Conservation (phyloP, 2,797 vertebrate species). For the Macroramphosus scolopax region DNA sequence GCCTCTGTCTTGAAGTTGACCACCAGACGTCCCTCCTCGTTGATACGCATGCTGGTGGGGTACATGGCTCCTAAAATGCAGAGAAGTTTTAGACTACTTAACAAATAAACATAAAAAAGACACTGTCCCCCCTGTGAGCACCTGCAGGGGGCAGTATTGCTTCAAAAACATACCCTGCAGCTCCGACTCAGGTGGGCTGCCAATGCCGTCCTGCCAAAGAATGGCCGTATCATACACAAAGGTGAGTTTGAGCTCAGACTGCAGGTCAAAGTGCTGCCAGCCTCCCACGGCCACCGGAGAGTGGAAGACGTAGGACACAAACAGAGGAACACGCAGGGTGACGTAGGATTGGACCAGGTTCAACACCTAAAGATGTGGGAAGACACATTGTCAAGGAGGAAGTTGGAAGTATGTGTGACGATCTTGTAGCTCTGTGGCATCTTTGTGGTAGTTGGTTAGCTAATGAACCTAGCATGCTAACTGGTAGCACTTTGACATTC, state of each 20-base stretch:
- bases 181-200: conserved; percentile 91
- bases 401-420: too few relatives aligned
- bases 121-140: too few relatives aligned
- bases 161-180: conserved; percentile 82
- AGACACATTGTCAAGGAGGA: too few relatives aligned
- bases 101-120: too few relatives aligned
- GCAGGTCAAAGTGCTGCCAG: conserved; percentile 97
- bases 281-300: conserved; percentile 89
- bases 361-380: conserved; percentile 83
- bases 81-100: conserved; percentile 10
- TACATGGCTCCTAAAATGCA: conserved; percentile 92
- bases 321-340: conserved; percentile 90
- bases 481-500: too few relatives aligned
- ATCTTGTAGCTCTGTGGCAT: too few relatives aligned
- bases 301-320: conserved; percentile 94
- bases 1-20: conserved; percentile 95
- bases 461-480: too few relatives aligned
- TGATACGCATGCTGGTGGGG: conserved; percentile 95
- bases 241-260: conserved; percentile 91
- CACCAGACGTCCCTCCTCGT: conserved; percentile 86
- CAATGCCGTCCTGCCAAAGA: conserved; percentile 93
- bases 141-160: not conserved
- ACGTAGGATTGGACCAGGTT: conserved; percentile 96
- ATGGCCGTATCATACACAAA: conserved; percentile 99
- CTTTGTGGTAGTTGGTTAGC: too few relatives aligned